Conservation (phyloP, 2,113 vertebrate species). For the Embiotoca jacksoni region DNA sequence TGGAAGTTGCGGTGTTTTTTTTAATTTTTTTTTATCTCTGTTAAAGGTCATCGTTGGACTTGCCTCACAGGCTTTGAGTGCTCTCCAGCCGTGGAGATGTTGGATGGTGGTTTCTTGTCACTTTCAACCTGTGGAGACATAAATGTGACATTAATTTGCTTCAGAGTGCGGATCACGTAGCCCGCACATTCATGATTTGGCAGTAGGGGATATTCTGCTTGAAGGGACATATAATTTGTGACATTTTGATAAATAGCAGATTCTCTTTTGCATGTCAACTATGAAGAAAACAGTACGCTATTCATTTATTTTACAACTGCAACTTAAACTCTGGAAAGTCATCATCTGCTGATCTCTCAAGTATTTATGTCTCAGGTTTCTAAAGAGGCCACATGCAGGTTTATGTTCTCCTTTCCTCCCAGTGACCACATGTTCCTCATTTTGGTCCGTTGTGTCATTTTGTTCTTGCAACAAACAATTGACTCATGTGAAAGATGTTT, state of each 20-base stretch:
- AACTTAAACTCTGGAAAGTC: not conserved
- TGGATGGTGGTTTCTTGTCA: constrained; percentile 10
- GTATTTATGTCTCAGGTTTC: not conserved
- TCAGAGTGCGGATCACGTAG: no score
- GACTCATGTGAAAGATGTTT: constrained; percentile 3
- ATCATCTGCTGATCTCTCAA: not conserved
- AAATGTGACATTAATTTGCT: not conserved
- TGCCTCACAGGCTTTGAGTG: constrained; percentile 40
- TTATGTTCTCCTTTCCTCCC: constrained; percentile 50
- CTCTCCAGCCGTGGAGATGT: constrained; percentile 10
- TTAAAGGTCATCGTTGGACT: not conserved
- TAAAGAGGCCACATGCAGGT: constrained; percentile 1
- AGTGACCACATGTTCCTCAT: constrained; percentile 59
- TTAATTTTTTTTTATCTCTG: not conserved
- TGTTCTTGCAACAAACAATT: constrained; percentile 34
- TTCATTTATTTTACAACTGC: not conserved
- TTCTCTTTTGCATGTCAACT: not conserved
- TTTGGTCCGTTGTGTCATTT: constrained; percentile 30
- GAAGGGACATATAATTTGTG: not conserved
- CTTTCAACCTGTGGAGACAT: constrained; percentile 52
- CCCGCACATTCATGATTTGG: not conserved
- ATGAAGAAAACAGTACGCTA: not conserved
- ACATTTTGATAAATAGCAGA: not conserved
- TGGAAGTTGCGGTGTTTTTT: not conserved
- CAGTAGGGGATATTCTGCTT: not conserved